Base-by-base conservation (phyloP, 2,888 invertebrate species). In the Dasypolia templi region DNA sequence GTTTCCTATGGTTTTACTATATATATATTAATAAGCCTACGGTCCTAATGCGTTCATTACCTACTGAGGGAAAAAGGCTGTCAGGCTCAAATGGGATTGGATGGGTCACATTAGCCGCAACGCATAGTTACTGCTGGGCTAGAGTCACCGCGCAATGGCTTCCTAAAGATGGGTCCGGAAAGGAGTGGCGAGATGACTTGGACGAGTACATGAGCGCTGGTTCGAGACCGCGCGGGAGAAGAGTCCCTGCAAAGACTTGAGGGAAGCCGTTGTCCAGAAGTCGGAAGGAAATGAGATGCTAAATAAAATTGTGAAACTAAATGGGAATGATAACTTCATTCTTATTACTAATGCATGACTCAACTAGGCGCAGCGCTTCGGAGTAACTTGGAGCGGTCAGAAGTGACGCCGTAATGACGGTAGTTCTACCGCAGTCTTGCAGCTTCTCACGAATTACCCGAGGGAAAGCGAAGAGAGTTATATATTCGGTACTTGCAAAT, bases 401-500 rank as follows among this genome's bases (percentile, higher is more conserved):
- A 70, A 39, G 9, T n/a, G 17, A 51, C 51, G 5, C 3, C 22
- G 26, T n/a, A 19, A 14, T n/a, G 2, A 42, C 9, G 0, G 1
- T 35, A 35, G 4, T 44, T 11, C n/a, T 42, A n/a, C 7, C 29
- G 29, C 22, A 70, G 29, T 71, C 39, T 42, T 14, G n/a, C 35
- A 14, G 19, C 19, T 7, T 55, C 35, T 44, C 42, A 55, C 26
- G 29, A 44, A 32, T 53, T 14, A 72, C 29, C 9, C 9, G 22
- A 53, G 22, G 19, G 17, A 44, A 49, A 49, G 0, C 22, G 17
- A 19, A 12, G 11, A 35, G 19, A 39, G 1, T 39, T 39, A 14
- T 35, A 26, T 49, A 35, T 22, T 29, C 14, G 51, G 19, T 46
- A 14, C 17, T n/a, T 35, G 49, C 44, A n/a, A 79, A 63, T 70